phyloP scores from a whole-genome alignment of 2,797 vertebrate species.

The Poecilia velifera region DNA sequence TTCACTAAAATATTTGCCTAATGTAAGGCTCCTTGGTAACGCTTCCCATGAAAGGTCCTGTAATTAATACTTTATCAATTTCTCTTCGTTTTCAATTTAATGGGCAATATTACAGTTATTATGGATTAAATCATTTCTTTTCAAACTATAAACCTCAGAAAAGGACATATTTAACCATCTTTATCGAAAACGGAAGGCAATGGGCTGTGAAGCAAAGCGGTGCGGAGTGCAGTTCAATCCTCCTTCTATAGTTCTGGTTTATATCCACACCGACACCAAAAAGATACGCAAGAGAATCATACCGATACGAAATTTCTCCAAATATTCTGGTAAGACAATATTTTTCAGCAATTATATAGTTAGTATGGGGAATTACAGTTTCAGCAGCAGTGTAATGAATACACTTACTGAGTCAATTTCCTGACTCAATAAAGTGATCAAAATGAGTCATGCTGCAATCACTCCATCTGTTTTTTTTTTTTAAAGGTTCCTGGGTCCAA shows the following conservation, averaged over 20 bases:
- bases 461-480: no score
- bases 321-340: slow-evolving; percentile 83
- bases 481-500: not conserved
- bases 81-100: not conserved
- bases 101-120: not conserved
- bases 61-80: not conserved
- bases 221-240: slow-evolving; percentile 91
- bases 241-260: slow-evolving; percentile 89
- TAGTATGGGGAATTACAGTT: not conserved
- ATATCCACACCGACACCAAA: slow-evolving; percentile 75
- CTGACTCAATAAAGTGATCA: not conserved
- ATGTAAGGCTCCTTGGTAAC: not conserved
- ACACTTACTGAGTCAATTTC: not conserved
- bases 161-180: not conserved
- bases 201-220: slow-evolving; percentile 84
- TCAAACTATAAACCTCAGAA: not conserved
- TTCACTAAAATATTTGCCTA: not conserved
- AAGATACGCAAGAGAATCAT: slow-evolving; percentile 88
- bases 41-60: not conserved
- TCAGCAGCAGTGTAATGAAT: not conserved
- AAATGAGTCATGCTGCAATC: not conserved
- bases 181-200: slow-evolving; percentile 35
- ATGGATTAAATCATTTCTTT: not conserved
- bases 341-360: not conserved
- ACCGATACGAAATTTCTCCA: slow-evolving; percentile 89